Conservation (phyloP, 2,113 vertebrate species). For the Quiscalus mexicanus region DNA sequence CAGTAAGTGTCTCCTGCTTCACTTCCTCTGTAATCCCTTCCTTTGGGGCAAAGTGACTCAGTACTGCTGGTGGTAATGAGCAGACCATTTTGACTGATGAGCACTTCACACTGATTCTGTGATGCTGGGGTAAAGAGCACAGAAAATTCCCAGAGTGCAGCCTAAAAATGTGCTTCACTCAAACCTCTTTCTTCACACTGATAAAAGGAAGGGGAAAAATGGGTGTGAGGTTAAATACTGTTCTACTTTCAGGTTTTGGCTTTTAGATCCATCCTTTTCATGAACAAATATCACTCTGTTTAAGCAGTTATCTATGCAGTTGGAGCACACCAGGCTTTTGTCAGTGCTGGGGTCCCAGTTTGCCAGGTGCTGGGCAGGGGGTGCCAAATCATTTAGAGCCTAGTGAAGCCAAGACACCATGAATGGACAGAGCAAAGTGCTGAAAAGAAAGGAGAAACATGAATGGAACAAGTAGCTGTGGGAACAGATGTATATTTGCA, state of each 20-base stretch:
- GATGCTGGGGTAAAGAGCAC: neutral
- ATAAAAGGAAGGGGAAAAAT: neutral
- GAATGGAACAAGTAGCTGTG: conserved; percentile 3
- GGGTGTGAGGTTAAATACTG: neutral
- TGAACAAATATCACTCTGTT: neutral
- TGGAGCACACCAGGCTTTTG: neutral
- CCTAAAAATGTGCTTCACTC: neutral
- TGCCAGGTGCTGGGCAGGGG: neutral
- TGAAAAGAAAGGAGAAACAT: neutral
- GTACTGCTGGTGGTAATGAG: neutral
- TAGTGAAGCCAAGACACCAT: neutral
- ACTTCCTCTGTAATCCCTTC: neutral
- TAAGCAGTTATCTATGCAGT: neutral
- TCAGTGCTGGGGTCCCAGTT: neutral
- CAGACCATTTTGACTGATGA: neutral
- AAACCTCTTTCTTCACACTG: neutral
- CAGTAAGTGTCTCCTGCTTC: neutral
- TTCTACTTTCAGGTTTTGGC: neutral
- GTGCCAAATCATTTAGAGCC: neutral
- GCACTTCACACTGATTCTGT: neutral
- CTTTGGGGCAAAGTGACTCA: neutral
- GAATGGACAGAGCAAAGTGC: conserved; percentile 16
- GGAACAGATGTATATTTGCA: conserved; percentile 3
- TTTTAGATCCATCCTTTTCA: neutral
- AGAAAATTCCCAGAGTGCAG: neutral